Evolutionary conservation across 2,888 invertebrate species (phyloP).

Genomic region (Emmelina monodactyla): DNA sequence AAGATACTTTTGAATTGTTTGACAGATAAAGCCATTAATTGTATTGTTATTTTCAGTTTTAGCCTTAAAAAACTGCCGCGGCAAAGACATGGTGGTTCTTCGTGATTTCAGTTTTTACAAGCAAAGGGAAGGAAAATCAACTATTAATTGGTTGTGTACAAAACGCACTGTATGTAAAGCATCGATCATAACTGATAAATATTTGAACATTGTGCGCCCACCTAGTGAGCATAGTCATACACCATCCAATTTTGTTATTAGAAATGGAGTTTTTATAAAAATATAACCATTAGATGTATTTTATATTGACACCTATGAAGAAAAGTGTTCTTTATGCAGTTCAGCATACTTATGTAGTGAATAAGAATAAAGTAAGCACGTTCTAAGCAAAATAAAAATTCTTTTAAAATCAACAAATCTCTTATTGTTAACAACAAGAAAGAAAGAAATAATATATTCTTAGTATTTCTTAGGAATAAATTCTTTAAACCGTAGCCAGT

Average conservation of each 20-base stretch:
- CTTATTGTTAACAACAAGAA: no score
- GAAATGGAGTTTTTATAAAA: constrained; percentile 11
- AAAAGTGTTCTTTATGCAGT: no score
- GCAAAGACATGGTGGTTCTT: background rate
- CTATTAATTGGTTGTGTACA: background rate
- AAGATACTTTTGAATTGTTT: no score
- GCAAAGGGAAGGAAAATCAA: background rate
- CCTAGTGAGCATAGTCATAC: constrained; percentile 13
- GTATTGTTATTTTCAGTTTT: background rate
- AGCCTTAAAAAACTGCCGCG: background rate
- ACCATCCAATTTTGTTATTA: constrained; percentile 11
- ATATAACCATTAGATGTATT: no score
- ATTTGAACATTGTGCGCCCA: background rate
- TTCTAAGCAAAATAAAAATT: no score
- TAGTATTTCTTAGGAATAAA: no score
- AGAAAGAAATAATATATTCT: no score
- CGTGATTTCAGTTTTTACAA: background rate
- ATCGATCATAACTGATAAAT: constrained; percentile 3
- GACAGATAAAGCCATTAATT: background rate
- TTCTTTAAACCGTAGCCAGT: no score
- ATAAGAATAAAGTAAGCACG: no score
- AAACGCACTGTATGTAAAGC: constrained; percentile 2
- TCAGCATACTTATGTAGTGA: no score
- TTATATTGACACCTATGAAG: no score
- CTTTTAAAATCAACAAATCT: no score